Base-by-base conservation (phyloP, 2,113 vertebrate genomes). In the Microcebus tavaratra region DNA sequence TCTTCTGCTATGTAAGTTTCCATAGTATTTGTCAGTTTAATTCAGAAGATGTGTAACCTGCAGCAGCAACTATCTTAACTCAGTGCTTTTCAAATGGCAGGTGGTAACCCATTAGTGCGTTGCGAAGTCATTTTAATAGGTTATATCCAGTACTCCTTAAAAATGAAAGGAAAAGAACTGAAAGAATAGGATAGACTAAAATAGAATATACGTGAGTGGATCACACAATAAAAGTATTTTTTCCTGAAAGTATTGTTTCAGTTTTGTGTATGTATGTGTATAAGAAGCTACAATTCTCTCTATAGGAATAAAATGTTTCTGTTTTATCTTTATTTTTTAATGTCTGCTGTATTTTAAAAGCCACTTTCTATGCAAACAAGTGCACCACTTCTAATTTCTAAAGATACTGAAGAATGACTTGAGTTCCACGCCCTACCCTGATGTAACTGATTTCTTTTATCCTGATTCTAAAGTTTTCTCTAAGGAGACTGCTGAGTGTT, bases 381-480 rank as follows among this genome's bases (percentile, higher is more conserved):
- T 76, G 55, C 80, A 82, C 88, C 80, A 89, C 97, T 96, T 57
- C 36, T 97, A 94, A 89, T 94, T 97, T 89, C 85, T 95, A 72
- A 93, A 84, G 88, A 90, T 91, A 68, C 59, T 95, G 88, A 94
- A 97, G 72, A 96, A 89, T 68, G 59, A 97, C 98, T 97, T 98
- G 95, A 79, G 81, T 97, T 63, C 78, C 70, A 91, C 88, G 53
- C 91, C 95, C 98, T 96, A 88, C 90, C 89, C 88, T 96, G 95
- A 86, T 45, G 88, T 57, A 96, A 96, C 36, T 94, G 68, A 98
- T 96, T 97, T 86, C 89, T 96, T 98, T 98, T 97, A 97, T 97
- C 95, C 93, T 97, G 97, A 97, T 96, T 96, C 96, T 97, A 94
- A 96, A 96, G 92, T 97, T 97, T 90, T 98, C 91, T 88, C 92